Conservation (phyloP, 2,113 vertebrate species). For the Monopterus albus region DNA sequence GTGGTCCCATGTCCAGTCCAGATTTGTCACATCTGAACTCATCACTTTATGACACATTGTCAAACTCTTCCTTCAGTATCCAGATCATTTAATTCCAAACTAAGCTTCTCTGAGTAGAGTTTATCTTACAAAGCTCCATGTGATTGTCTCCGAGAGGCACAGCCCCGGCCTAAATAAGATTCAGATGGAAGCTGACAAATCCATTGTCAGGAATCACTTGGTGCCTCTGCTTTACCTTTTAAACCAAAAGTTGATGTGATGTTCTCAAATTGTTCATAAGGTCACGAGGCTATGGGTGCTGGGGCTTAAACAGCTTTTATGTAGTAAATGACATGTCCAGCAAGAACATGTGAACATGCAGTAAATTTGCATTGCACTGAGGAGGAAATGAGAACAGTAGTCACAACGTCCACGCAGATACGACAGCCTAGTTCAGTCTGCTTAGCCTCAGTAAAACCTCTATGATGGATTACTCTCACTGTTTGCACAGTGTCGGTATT, state of each 20-base stretch:
- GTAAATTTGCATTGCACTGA: too few species aligned
- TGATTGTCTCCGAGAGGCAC: constrained; percentile 68
- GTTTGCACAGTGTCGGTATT: constrained; percentile 27
- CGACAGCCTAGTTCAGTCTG: constrained; percentile 12
- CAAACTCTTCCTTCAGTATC: constrained; percentile 49
- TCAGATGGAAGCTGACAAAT: constrained; percentile 60
- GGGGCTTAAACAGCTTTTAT: constrained; percentile 17
- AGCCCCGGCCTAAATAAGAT: constrained; percentile 48
- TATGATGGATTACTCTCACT: constrained; percentile 22
- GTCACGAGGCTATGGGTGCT: constrained; percentile 37
- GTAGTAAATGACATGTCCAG: constrained; percentile 19
- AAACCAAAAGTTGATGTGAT: constrained; percentile 16
- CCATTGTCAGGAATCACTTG: constrained; percentile 42
- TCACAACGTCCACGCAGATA: too few species aligned
- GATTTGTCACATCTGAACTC: constrained; percentile 68
- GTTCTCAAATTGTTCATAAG: constrained; percentile 33
- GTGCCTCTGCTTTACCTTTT: constrained; percentile 33
- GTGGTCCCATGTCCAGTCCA: constrained; percentile 38
- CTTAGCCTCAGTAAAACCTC: constrained; percentile 23
- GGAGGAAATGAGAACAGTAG: too few species aligned
- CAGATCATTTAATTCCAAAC: constrained; percentile 57
- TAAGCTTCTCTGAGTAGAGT: constrained; percentile 66
- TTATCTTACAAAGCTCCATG: constrained; percentile 63
- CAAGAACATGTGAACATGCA: too few species aligned
- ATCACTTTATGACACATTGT: constrained; percentile 57